Evolutionary conservation across 2,797 vertebrate species (phyloP).

Genomic region (Sebastes glaucus): DNA sequence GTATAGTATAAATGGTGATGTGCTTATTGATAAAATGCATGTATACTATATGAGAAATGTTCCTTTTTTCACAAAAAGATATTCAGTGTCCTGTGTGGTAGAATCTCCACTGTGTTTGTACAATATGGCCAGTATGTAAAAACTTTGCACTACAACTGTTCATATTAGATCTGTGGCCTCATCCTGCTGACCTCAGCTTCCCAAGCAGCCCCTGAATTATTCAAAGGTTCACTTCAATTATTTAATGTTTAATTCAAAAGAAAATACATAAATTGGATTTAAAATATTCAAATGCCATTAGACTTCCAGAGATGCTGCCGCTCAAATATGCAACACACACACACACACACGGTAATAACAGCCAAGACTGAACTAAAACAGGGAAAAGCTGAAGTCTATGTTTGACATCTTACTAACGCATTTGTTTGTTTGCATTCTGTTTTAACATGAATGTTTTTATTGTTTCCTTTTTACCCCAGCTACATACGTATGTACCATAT

Average conservation of each 20-base stretch:
- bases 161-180: conserved; percentile 17
- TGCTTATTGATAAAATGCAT: too few species aligned
- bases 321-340: not conserved
- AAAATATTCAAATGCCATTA: conserved; percentile 64
- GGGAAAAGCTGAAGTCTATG: not conserved
- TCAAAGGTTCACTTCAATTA: conserved; percentile 59
- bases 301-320: conserved; percentile 10
- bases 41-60: too few species aligned
- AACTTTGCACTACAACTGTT: conserved; percentile 21
- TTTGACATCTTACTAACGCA: not conserved
- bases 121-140: not conserved
- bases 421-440: not conserved
- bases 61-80: not conserved
- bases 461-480: too few species aligned
- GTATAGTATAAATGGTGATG: too few species aligned
- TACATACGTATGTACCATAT: not conserved
- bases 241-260: conserved; percentile 64
- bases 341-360: not conserved
- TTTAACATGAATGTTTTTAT: not conserved
- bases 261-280: conserved; percentile 68
- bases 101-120: not conserved
- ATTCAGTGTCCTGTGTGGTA: not conserved
- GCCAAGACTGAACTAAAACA: not conserved
- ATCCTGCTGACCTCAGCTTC: conserved; percentile 46
- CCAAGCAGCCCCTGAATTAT: conserved; percentile 63